These are phyloP conservation scores for Campoplex nolae DNA, from an alignment of 2,888 invertebrate genomes.

Conservation along the genomic window DNA sequence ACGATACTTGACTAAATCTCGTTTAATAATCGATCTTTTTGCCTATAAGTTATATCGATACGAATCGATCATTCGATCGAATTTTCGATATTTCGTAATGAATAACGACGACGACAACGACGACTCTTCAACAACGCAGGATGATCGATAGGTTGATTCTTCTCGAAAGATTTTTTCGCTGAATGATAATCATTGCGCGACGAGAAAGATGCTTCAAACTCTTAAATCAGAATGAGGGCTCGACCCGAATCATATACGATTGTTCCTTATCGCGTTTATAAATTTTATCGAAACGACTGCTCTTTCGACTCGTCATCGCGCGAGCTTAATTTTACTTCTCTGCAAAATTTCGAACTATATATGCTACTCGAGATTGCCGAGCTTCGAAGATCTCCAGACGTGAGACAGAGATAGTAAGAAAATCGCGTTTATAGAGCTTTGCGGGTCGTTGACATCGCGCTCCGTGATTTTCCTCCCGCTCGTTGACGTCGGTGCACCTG, in stretches of 20 bases:
- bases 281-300: constrained; percentile 23
- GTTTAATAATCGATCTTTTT: neutral
- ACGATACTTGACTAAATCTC: neutral
- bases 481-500: constrained; percentile 76
- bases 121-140: too few species aligned
- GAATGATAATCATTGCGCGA: neutral
- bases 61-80: neutral
- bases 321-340: constrained; percentile 18
- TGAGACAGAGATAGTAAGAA: constrained; percentile 53
- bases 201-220: neutral
- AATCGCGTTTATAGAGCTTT: constrained; percentile 61
- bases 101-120: too few species aligned
- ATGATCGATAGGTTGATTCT: neutral
- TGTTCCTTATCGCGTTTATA: neutral
- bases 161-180: neutral
- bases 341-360: constrained; percentile 14
- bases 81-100: too few species aligned
- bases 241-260: neutral
- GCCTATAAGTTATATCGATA: neutral
- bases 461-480: constrained; percentile 80
- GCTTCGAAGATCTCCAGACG: constrained; percentile 46
- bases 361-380: constrained; percentile 38
- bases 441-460: constrained; percentile 81
- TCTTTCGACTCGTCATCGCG: neutral
- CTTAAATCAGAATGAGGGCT: neutral